Conservation (phyloP, 2,113 vertebrate genomes). For the Ceratotherium simum region DNA sequence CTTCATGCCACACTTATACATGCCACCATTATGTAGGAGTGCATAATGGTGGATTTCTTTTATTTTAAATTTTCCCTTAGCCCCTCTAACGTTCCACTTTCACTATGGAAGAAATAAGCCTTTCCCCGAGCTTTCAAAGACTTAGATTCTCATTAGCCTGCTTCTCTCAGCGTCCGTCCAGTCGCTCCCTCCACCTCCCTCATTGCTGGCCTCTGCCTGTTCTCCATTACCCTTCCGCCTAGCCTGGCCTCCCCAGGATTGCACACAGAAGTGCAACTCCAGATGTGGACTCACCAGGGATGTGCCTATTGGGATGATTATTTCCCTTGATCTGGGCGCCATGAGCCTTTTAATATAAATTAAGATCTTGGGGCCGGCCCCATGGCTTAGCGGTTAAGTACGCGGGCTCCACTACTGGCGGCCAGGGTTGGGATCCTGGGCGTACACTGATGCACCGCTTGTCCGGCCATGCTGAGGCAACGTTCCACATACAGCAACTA, state of each 20-base stretch:
- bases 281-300: slow-evolving; percentile 71
- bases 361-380: slow-evolving; percentile 18
- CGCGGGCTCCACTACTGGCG: no score
- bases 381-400: no score
- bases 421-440: no score
- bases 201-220: slow-evolving; percentile 77
- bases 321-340: slow-evolving; percentile 65
- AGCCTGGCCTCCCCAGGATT: slow-evolving; percentile 74
- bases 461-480: no score
- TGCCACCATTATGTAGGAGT: no score
- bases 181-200: slow-evolving; percentile 57
- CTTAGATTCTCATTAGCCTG: slow-evolving; percentile 72
- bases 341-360: slow-evolving; percentile 39
- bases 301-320: not conserved
- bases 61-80: slow-evolving; percentile 37
- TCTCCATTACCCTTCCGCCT: slow-evolving; percentile 76
- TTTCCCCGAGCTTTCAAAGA: slow-evolving; percentile 52
- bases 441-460: no score
- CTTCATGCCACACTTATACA: not conserved
- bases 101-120: slow-evolving; percentile 32
- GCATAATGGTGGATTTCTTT: slow-evolving; percentile 19
- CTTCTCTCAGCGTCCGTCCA: slow-evolving; percentile 5
- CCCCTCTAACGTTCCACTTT: not conserved
- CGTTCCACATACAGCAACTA: no score
- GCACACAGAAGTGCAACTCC: slow-evolving; percentile 71